Percentiles rank a stretch among this genome's conserved stretches.
Conservation (phyloP, 2,888 invertebrate species). For the Eupithecia abbreviata region DNA sequence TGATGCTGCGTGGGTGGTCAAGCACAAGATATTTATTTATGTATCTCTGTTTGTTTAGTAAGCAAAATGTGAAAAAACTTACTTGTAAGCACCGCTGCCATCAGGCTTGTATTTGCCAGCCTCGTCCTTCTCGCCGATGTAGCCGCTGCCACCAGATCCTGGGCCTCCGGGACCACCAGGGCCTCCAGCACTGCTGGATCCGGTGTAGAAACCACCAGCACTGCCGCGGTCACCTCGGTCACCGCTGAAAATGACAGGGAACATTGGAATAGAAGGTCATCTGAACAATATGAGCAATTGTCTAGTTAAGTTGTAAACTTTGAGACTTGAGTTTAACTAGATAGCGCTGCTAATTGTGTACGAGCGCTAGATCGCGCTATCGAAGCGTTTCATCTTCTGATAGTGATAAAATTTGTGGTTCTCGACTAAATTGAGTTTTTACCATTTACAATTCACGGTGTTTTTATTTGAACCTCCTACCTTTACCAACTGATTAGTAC, state of each 20-base stretch:
- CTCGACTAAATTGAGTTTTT: no score
- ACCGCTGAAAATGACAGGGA: slow-evolving; percentile 53
- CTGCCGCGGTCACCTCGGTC: slow-evolving; percentile 73
- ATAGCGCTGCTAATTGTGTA: no score
- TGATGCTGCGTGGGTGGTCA: no score
- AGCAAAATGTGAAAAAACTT: slow-evolving; percentile 24
- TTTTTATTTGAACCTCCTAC: no score
- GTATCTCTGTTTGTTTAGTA: background rate
- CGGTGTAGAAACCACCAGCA: slow-evolving; percentile 69
- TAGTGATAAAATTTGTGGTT: no score
- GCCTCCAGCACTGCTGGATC: slow-evolving; percentile 55
- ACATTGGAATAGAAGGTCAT: background rate
- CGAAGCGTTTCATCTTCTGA: no score
- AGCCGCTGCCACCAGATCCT: slow-evolving; percentile 49
- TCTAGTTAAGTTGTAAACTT: no score
- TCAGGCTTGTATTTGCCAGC: slow-evolving; percentile 55
- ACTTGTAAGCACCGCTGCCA: slow-evolving; percentile 52
- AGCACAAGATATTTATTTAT: no score
- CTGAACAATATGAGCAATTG: background rate
- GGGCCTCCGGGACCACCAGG: slow-evolving; percentile 55
- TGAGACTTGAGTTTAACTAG: no score
- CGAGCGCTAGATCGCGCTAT: no score
- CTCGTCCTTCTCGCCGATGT: slow-evolving; percentile 54
- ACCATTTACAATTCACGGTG: no score
- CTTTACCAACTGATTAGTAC: no score